Evolutionary conservation across 2,888 invertebrate genomes (phyloP), one percentile per base, ranked within the genome.

Genomic region (Carcina quercana): DNA sequence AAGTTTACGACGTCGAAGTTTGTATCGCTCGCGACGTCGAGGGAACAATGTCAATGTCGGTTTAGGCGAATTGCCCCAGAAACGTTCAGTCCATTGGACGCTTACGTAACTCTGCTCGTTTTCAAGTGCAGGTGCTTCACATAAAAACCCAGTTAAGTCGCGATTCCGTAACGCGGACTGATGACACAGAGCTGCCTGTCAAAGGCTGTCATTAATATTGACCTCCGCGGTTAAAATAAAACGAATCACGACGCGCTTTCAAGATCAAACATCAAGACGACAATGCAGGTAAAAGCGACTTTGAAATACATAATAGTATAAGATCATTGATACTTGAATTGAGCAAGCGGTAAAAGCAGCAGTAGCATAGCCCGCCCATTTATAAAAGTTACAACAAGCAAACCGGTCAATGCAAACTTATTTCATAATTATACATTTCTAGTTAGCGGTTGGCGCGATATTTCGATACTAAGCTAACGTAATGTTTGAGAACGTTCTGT

Each of bases 401-500:
- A 34, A 37, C 35, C 28, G 34, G 33, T 37, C 22, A 32, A 28
- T 19, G 29, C 25, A 15, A 30, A 37, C 4, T 12, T 22, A 19
- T 43, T 43, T 38, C 43, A 34, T 32, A 36, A 40, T 37, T 35
- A 34, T 7, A 14, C 15, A 28, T 37, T 37, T 31, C 30, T 32
- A 32, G 26, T 25, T 31, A 33, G 32, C 28, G 30, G 21, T 21
- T 25, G 19, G 29, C 34, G 41, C 37, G 25, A 30, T 32, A 30
- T 41, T 38, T 30, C 35, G 34, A 43, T 44, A 37, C 32, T 29
- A 31, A 24, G 34, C 19, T 64, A 61, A 57, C 59, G 64, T 52
- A 65, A 64, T 52, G 46, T 53, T 59, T 52, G 51, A 50, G 59
- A 66, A 64, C 52, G 45, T 55, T 59, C 54, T 50, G 51, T 50